Conservation (phyloP, 2,113 vertebrate species). For the Pandion haliaetus region DNA sequence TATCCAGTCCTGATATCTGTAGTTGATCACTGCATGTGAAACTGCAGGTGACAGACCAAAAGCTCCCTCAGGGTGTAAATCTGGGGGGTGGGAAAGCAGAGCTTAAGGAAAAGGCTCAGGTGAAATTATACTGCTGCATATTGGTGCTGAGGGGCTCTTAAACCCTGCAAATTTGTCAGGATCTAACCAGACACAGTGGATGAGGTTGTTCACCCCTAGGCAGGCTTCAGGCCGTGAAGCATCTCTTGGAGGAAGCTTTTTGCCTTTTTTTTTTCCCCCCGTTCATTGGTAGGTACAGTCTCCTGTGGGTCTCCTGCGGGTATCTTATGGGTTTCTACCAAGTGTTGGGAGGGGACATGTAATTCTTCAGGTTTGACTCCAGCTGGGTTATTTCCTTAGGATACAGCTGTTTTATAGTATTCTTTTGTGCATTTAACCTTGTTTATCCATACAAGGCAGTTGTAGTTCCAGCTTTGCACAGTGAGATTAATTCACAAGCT, state of each 20-base stretch:
- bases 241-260: not conserved
- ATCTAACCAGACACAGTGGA: not conserved
- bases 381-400: not conserved
- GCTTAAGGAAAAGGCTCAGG: not conserved
- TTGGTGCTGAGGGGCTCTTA: not conserved
- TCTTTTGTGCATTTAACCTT: not conserved
- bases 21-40: not conserved
- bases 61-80: not conserved
- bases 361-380: not conserved
- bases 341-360: not conserved
- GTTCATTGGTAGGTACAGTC: not conserved
- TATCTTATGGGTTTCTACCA: not conserved
- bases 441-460: not conserved
- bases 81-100: not conserved
- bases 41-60: not conserved
- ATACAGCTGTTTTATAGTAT: not conserved
- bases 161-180: not conserved
- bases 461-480: not conserved
- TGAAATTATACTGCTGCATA: fast-evolving
- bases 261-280: no score
- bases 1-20: not conserved
- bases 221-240: not conserved
- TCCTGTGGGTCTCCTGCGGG: not conserved
- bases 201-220: not conserved
- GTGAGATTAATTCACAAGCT: not conserved